Evolutionary conservation across 92 coral and sea anemone genomes (phyloP).

Genomic region (Zoanthus sansibaricus): DNA sequence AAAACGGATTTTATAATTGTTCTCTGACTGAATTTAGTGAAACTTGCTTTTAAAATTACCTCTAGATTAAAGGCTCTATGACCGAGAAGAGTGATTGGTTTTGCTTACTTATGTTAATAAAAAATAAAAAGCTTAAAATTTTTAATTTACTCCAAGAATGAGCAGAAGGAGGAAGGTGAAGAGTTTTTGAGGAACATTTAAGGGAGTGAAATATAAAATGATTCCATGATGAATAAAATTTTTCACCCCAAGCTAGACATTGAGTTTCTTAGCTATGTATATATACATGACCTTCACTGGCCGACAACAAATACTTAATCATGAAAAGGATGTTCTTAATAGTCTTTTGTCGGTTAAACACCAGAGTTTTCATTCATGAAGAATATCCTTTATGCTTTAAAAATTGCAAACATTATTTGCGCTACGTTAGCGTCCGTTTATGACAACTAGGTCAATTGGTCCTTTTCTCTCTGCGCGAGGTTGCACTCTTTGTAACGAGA

Average conservation of each 20-base stretch:
- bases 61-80: not conserved
- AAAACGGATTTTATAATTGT: not conserved
- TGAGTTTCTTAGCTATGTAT: not conserved
- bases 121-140: not conserved
- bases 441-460: conserved; percentile 56
- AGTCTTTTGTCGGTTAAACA: too few species aligned
- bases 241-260: not conserved
- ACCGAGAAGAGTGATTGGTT: not conserved
- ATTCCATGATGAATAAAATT: not conserved
- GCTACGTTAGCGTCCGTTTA: not conserved
- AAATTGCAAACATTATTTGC: too few species aligned
- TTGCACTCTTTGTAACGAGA: conserved; percentile 75
- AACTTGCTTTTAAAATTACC: not conserved
- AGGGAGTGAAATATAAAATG: not conserved
- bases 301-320: too few species aligned
- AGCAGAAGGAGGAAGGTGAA: not conserved
- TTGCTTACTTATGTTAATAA: too few species aligned
- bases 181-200: not conserved
- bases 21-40: not conserved
- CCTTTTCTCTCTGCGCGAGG: conserved; percentile 72
- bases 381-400: too few species aligned
- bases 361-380: too few species aligned
- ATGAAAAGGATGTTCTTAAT: too few species aligned
- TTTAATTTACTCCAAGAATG: not conserved
- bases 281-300: not conserved